phyloP scores from a whole-genome alignment of 2,113 vertebrate species.

The Cyanoliseus patagonus region DNA sequence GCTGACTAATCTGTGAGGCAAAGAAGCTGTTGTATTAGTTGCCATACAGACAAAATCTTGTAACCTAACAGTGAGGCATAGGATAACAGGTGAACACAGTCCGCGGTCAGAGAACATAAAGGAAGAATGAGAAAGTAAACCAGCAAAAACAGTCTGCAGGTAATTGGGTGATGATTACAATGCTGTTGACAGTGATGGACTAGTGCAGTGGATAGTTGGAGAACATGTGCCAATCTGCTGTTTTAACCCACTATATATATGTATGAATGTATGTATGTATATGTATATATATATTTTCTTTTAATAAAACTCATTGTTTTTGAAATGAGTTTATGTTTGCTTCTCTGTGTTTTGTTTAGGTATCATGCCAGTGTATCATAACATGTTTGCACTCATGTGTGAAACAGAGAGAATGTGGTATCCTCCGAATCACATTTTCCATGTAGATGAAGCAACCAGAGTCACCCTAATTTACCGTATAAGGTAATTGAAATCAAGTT shows the following conservation, averaged over 20 bases:
- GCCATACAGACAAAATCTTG: background rate
- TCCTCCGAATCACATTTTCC: constrained; percentile 91
- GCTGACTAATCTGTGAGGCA: background rate
- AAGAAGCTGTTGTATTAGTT: background rate
- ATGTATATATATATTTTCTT: background rate
- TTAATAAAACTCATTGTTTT: background rate
- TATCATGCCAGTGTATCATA: constrained; percentile 87
- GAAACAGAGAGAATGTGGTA: constrained; percentile 88
- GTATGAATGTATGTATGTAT: background rate
- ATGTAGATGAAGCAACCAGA: constrained; percentile 78
- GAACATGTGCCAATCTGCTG: background rate
- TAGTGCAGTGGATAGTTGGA: background rate
- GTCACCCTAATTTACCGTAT: constrained; percentile 86
- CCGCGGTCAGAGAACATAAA: background rate
- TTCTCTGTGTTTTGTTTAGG: constrained; percentile 76
- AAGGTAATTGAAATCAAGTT: constrained; percentile 57
- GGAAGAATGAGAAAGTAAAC: background rate
- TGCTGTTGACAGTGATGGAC: background rate
- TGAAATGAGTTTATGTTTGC: background rate
- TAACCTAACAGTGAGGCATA: background rate
- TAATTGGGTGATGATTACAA: background rate
- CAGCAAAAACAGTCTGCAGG: background rate
- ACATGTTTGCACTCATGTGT: constrained; percentile 90
- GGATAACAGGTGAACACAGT: background rate
- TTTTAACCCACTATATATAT: background rate